Evolutionary conservation across 2,888 invertebrate genomes (phyloP), one percentile per base, ranked within the genome.

Genomic region (Sminthurides aquaticus): DNA sequence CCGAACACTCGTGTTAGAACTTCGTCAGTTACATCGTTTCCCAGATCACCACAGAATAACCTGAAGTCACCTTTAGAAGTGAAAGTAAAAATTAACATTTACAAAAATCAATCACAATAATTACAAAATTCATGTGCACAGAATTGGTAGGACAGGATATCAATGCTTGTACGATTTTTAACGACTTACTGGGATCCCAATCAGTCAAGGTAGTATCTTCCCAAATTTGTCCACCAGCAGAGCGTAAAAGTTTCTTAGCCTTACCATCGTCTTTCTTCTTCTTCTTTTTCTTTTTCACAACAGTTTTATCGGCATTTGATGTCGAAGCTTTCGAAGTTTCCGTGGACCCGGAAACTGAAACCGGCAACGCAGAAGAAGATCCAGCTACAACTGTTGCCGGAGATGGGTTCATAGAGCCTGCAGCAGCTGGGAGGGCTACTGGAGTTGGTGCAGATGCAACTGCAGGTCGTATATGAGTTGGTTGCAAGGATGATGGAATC

Each of bases 11-110:
- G 84, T 0, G 91, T 91, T n/a, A 99, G 82, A 67, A 96, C 85
- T 78, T 99, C 99, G 77, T 99, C 99, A 0, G 96, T 98, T 26
- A 99, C 98, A 79, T 99, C 98, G 79, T 99, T 99, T 20, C 99
- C 99, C 56, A 99, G 83, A 82, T 99, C 99, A n/a, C 99, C 99
- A 78, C 97, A 97, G 80, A 99, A 99, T 80, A 99, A 89, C 71
- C 99, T 83, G 81, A 96, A 99, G 82, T 99, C 99, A 81, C 95
- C 96, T 85, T 77, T 5, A 52, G 65, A 43, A 25, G 22, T 56
- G 15, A 43, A 24, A 26, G 1, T 26, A 54, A 27, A 15, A 49
- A 60, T 26, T 34, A 22, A 56, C 27, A 57, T 57, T n/a, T 3
- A n/a, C n/a, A n/a, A n/a, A n/a, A n/a, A n/a, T n/a, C n/a, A n/a